phyloP scores from a whole-genome alignment of 2,888 invertebrate genomes.

The Sthenelais limicola region DNA sequence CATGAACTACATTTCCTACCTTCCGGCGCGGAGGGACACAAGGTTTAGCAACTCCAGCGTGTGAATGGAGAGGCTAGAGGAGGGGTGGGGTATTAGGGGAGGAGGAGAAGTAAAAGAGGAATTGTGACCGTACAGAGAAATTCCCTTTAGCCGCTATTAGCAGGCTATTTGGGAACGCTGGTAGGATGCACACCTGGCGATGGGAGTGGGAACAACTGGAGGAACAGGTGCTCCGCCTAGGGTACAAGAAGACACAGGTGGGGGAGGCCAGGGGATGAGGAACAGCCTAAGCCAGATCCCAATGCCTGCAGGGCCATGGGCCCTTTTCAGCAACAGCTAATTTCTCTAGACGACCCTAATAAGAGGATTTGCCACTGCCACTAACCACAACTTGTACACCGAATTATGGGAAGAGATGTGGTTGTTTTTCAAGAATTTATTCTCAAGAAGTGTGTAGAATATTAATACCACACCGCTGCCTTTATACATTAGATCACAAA shows the following conservation, averaged over 20 bases:
- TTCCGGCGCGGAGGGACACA: too few species aligned
- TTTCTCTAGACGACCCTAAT: not conserved
- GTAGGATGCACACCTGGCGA: conserved; percentile 1
- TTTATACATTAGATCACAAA: too few species aligned
- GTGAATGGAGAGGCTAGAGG: too few species aligned
- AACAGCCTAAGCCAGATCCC: not conserved
- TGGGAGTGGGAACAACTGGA: conserved; percentile 19
- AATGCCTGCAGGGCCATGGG: not conserved
- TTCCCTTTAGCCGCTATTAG: too few species aligned
- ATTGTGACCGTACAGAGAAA: too few species aligned
- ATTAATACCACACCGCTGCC: too few species aligned
- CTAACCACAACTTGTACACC: not conserved
- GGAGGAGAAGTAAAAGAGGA: too few species aligned
- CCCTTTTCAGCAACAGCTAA: not conserved
- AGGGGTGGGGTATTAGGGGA: too few species aligned
- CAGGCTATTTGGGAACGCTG: conserved; percentile 5
- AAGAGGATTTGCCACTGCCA: too few species aligned
- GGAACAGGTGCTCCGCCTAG: conserved; percentile 19
- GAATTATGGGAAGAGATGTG: not conserved
- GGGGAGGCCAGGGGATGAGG: conserved; percentile 9
- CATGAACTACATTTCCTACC: too few species aligned
- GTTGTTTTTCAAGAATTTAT: not conserved
- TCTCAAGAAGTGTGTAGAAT: not conserved
- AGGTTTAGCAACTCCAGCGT: too few species aligned
- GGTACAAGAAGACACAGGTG: not conserved